Conservation (phyloP, 1,140 invertebrate species). For the Zaprionus inermis region DNA sequence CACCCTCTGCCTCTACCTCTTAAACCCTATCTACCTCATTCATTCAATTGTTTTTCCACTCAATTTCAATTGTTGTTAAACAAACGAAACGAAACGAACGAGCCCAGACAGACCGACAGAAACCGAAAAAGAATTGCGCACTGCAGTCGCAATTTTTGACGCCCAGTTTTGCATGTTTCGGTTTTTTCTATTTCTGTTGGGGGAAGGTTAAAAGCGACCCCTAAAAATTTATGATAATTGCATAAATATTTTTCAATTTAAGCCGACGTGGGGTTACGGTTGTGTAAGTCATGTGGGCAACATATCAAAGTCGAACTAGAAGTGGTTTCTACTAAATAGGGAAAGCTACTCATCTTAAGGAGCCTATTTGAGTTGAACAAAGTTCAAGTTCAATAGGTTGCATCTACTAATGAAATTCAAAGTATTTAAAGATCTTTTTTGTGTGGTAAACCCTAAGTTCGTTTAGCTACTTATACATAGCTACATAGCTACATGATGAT, state of each 20-base stretch:
- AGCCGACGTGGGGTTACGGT: constrained; percentile 6
- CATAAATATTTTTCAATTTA: constrained; percentile 45
- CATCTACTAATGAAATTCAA: background rate
- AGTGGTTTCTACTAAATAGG: no score
- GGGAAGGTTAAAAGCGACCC: constrained; percentile 14
- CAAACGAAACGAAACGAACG: constrained; percentile 46
- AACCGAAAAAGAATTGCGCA: constrained; percentile 36
- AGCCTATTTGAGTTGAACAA: background rate
- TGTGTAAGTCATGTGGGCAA: constrained; percentile 18
- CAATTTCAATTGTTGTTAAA: constrained; percentile 75
- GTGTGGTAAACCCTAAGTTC: background rate
- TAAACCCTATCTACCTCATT: constrained; percentile 5
- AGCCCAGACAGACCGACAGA: background rate
- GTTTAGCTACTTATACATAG: background rate
- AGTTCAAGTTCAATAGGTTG: background rate
- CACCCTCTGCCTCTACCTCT: constrained; percentile 3
- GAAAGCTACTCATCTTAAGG: background rate
- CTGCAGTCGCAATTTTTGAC: constrained; percentile 65
- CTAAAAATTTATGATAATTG: constrained; percentile 43
- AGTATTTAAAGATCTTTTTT: background rate
- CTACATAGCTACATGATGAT: background rate
- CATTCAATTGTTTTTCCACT: constrained; percentile 67
- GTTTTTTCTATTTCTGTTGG: background rate
- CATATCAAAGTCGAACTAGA: constrained; percentile 3
- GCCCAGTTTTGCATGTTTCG: constrained; percentile 31